These are phyloP conservation scores for Coptodon rendalli DNA, from an alignment of 2,113 vertebrate species.

Conservation along the genomic window DNA sequence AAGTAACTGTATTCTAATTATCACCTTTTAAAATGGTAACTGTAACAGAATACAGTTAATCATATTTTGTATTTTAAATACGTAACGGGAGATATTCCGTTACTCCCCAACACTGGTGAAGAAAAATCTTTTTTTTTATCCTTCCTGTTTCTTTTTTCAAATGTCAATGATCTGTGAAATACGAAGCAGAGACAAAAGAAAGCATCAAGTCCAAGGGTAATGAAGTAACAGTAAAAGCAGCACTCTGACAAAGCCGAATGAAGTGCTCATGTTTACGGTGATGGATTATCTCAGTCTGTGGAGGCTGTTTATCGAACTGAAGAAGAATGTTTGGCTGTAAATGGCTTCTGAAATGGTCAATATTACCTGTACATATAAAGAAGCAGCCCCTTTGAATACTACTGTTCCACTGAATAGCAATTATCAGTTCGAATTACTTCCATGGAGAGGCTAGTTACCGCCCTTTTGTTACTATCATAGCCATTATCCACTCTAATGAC, in stretches of 20 bases:
- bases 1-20: not conserved
- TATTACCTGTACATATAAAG: not conserved
- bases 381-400: not conserved
- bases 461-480: not conserved
- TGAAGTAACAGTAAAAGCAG: not conserved
- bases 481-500: not conserved
- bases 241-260: not conserved
- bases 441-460: not conserved
- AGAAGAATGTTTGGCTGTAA: not conserved
- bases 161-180: not conserved
- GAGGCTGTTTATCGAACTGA: not conserved
- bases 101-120: not conserved
- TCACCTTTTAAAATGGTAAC: not conserved
- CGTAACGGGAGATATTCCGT: accelerated
- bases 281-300: not conserved
- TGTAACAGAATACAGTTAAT: not conserved
- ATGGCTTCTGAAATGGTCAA: not conserved
- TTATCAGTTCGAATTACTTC: not conserved
- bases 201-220: not conserved
- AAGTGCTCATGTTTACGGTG: not conserved
- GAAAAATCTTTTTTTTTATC: not conserved
- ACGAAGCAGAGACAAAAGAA: not conserved
- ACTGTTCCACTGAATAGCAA: not conserved
- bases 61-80: not conserved
- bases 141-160: not conserved